Evolutionary conservation across 2,113 vertebrate species (phyloP).

Genomic region (Pedetes capensis): DNA sequence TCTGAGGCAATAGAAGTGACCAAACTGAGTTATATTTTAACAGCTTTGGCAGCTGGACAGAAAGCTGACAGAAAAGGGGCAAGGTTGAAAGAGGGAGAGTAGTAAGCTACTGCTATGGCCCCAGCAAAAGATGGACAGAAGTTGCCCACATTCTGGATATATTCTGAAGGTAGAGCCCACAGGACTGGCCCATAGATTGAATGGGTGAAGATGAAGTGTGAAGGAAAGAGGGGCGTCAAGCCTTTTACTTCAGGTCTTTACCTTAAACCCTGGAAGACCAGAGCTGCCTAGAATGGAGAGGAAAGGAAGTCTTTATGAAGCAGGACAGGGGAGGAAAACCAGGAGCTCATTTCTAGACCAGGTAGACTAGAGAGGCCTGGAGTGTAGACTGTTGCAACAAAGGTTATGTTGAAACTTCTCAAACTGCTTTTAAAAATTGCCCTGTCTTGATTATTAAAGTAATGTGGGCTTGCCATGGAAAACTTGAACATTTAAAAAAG

Average conservation of each 20-base stretch:
- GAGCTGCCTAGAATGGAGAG: background rate
- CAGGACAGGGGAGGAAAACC: background rate
- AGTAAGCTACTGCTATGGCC: background rate
- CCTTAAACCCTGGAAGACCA: background rate
- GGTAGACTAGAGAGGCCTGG: background rate
- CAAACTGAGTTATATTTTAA: background rate
- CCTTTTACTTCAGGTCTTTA: background rate
- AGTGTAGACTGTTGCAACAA: background rate
- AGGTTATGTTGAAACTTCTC: background rate
- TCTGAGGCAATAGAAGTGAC: background rate
- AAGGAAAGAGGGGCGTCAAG: background rate
- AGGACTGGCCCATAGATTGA: background rate
- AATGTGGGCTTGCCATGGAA: background rate
- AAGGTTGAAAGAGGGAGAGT: background rate
- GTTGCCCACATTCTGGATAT: background rate
- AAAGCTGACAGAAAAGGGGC: background rate
- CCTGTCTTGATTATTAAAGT: background rate
- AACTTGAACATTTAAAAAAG: background rate
- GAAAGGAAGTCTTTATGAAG: background rate
- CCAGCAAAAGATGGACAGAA: background rate
- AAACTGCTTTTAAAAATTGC: background rate
- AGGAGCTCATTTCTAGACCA: background rate
- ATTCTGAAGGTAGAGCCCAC: background rate
- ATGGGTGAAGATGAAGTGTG: rapidly evolving
- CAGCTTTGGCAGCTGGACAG: background rate